Evolutionary conservation across 2,797 vertebrate species (phyloP).

Genomic region (Platyrinchus mystaceus): DNA sequence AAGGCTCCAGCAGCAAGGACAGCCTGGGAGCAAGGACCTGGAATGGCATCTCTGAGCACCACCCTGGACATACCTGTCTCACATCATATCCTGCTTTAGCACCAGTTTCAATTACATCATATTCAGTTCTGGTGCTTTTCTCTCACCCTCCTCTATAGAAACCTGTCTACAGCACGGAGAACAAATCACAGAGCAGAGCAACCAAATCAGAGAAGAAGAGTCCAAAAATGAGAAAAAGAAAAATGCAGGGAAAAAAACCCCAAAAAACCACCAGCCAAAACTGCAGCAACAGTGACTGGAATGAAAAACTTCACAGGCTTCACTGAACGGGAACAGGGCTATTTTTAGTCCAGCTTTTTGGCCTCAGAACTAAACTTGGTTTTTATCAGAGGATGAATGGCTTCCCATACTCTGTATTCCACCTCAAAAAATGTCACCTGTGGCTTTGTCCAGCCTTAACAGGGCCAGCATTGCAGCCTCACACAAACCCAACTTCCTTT

Average conservation of each 20-base stretch:
- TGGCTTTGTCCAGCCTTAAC: background rate
- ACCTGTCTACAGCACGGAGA: slow-evolving; percentile 80
- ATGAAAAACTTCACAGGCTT: background rate
- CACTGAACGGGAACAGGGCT: background rate
- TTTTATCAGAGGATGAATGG: background rate
- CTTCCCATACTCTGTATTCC: background rate
- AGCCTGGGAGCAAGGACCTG: background rate
- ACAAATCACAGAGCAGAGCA: slow-evolving; percentile 51
- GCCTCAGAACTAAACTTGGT: background rate
- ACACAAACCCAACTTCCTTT: background rate
- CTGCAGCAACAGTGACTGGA: background rate
- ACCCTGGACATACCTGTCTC: slow-evolving; percentile 79
- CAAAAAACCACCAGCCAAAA: background rate
- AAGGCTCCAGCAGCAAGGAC: background rate
- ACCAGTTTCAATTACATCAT: slow-evolving; percentile 87
- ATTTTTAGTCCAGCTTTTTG: slow-evolving; percentile 10
- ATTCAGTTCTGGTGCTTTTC: slow-evolving; percentile 83
- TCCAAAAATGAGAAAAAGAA: background rate
- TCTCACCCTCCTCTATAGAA: slow-evolving; percentile 85
- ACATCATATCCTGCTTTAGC: slow-evolving; percentile 84
- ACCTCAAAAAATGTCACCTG: background rate
- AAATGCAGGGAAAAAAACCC: background rate
- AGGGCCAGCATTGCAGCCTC: background rate
- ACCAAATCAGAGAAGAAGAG: slow-evolving; percentile 38
- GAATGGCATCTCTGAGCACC: background rate